These are phyloP conservation scores for Pao palembangensis DNA, from an alignment of 2,113 vertebrate genomes.

Conservation along the genomic window DNA sequence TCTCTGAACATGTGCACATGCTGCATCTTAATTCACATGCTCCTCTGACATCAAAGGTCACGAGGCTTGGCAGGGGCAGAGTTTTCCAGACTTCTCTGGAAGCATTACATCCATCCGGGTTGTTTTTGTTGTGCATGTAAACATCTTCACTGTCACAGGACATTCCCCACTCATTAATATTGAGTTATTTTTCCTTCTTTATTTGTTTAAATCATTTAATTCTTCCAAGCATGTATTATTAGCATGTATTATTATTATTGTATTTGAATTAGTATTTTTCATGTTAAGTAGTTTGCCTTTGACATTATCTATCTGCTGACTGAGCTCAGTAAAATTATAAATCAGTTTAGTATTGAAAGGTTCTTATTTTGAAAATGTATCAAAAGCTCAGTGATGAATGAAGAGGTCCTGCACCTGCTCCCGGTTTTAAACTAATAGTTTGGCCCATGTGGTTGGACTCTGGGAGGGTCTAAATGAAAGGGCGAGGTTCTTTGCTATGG, in stretches of 20 bases:
- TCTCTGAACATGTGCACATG: no score
- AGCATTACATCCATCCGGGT: no score
- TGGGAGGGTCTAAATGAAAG: slow-evolving; percentile 20
- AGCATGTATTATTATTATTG: no score
- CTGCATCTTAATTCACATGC: no score
- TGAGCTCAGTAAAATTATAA: slow-evolving; percentile 16
- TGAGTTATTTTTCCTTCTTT: slow-evolving; percentile 26
- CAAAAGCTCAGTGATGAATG: not conserved
- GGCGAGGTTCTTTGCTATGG: slow-evolving; percentile 30
- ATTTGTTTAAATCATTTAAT: slow-evolving; percentile 28
- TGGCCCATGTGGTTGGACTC: slow-evolving; percentile 11
- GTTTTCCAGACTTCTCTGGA: no score
- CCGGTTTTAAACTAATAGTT: slow-evolving; percentile 28
- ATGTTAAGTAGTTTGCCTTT: slow-evolving; percentile 12
- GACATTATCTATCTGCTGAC: slow-evolving; percentile 1
- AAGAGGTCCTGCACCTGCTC: slow-evolving; percentile 23
- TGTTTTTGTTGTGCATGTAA: no score
- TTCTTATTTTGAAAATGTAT: slow-evolving; percentile 4
- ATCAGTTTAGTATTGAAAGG: no score
- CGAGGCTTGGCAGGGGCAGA: no score
- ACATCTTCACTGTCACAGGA: not conserved
- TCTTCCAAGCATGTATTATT: slow-evolving; percentile 20
- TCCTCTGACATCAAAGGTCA: no score
- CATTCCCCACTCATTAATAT: slow-evolving; percentile 26
- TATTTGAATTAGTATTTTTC: slow-evolving; percentile 28